Conservation (phyloP, 1,140 invertebrate genomes). For the Centruroides vittatus region DNA sequence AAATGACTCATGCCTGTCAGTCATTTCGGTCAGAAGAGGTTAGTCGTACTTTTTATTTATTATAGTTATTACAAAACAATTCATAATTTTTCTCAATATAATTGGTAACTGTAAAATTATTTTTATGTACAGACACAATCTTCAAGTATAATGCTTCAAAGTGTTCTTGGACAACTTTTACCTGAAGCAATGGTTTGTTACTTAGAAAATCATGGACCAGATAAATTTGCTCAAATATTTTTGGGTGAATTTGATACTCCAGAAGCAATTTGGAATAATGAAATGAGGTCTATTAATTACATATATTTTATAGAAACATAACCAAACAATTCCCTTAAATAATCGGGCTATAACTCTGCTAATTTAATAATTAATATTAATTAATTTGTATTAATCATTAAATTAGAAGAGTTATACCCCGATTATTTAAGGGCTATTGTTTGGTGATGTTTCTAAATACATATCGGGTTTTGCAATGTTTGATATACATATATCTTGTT, state of each 20-base stretch:
- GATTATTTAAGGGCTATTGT: too few relatives aligned
- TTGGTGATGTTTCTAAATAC: too few relatives aligned
- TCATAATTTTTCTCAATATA: constrained; percentile 19
- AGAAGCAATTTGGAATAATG: constrained; percentile 68
- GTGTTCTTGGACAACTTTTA: constrained; percentile 73
- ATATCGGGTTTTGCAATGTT: too few relatives aligned
- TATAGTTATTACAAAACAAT: background rate
- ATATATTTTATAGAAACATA: background rate
- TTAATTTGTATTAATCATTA: too few relatives aligned
- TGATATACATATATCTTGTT: too few relatives aligned
- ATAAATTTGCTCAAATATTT: constrained; percentile 98
- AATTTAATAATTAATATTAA: too few relatives aligned
- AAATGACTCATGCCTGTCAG: constrained; percentile 87
- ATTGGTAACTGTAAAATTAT: constrained; percentile 35
- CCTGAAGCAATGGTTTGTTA: constrained; percentile 99
- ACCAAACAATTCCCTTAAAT: too few relatives aligned
- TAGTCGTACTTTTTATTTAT: constrained; percentile 19
- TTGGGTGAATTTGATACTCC: constrained; percentile 98
- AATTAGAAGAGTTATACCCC: too few relatives aligned
- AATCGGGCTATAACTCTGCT: too few relatives aligned
- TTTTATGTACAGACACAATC: constrained; percentile 51
- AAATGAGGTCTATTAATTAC: constrained; percentile 33
- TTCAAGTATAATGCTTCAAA: constrained; percentile 22
- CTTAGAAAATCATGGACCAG: constrained; percentile 93
- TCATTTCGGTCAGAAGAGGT: constrained; percentile 85